Base-by-base conservation (phyloP, 2,888 invertebrate genomes). In the Hyalella azteca region DNA sequence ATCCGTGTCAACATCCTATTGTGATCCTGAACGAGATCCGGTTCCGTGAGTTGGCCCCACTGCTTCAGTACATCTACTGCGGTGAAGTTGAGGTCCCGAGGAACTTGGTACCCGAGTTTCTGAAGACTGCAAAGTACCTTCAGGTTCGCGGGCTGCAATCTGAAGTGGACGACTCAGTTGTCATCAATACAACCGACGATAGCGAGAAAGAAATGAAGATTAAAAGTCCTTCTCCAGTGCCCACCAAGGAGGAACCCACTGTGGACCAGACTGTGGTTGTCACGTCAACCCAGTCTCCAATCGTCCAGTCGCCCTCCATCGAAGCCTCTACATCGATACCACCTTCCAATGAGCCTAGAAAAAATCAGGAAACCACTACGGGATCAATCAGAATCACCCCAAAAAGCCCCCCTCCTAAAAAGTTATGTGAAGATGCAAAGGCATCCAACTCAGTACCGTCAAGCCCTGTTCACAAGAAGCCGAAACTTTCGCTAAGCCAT, bases 31-130 rank as follows among this genome's bases (percentile, higher is more conserved):
- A 94, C 87, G 95, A 95, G 88, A 94, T 95, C 32, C 93, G 93
- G 87, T 92, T 93, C 86, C 92, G 93, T 87, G 94, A 95, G 87
- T 94, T 95, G 91, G 94, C 94, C 87, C 94, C 93, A 87, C 90
- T 95, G 86, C 90, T 95, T 86, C 93, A 94, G 89, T 95, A 95
- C 90, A 95, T 95, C 94, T 95, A 95, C 89, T 94, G 95, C 88
- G 95, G 95, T 83, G 95, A 95, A 89, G 95, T 95, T 45, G 93
- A 95, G 88, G 94, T 95, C 86, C 94, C 94, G 36, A 94, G 95
- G 88, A 94, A 95, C 86, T 94, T 94, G 88, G 90, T 95, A 86
- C 92, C 93, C 85, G 94, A 94, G 88, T 95, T 95, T 88, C 90
- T 95, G 85, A 92, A 93, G 89, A 95, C 95, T 84, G 95, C 95